Evolutionary conservation across 2,888 invertebrate species (phyloP).

Genomic region (Endotricha flammealis): DNA sequence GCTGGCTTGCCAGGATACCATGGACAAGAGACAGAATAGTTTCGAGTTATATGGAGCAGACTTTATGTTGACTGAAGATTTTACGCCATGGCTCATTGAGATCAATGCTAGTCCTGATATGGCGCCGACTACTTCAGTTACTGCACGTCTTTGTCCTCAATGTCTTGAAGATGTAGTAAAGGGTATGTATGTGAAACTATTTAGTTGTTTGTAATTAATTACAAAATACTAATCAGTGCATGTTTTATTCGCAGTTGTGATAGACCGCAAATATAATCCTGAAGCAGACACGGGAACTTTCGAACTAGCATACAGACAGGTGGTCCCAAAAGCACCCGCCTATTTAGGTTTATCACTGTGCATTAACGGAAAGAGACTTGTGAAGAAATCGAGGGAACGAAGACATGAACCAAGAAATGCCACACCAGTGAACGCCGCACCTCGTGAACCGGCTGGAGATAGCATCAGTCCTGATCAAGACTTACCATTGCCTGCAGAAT

Average conservation of each 20-base stretch:
- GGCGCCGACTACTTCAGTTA: conserved; percentile 93
- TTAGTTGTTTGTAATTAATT: background rate
- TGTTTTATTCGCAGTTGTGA: conserved; percentile 80
- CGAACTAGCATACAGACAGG: conserved; percentile 87
- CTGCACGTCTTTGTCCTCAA: conserved; percentile 89
- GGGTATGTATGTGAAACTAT: conserved; percentile 74
- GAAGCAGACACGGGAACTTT: conserved; percentile 89
- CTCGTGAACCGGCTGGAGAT: conserved; percentile 48
- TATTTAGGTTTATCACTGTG: conserved; percentile 86
- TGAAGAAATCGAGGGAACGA: conserved; percentile 63
- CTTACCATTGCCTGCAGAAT: conserved; percentile 62
- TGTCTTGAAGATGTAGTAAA: conserved; percentile 94
- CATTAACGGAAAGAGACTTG: conserved; percentile 81
- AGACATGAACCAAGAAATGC: conserved; percentile 55
- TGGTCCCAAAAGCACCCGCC: conserved; percentile 86
- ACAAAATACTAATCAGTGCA: background rate
- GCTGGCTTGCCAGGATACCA: conserved; percentile 90
- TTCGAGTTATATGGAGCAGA: conserved; percentile 97
- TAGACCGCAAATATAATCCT: conserved; percentile 84
- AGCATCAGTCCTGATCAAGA: conserved; percentile 37
- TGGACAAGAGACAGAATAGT: conserved; percentile 88
- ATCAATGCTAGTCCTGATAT: conserved; percentile 96
- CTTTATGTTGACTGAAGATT: conserved; percentile 94
- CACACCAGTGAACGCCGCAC: conserved; percentile 40
- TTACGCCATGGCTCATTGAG: conserved; percentile 94